These are phyloP conservation scores for Zelleria hepariella DNA, from an alignment of 2,888 invertebrate genomes.

Conservation along the genomic window DNA sequence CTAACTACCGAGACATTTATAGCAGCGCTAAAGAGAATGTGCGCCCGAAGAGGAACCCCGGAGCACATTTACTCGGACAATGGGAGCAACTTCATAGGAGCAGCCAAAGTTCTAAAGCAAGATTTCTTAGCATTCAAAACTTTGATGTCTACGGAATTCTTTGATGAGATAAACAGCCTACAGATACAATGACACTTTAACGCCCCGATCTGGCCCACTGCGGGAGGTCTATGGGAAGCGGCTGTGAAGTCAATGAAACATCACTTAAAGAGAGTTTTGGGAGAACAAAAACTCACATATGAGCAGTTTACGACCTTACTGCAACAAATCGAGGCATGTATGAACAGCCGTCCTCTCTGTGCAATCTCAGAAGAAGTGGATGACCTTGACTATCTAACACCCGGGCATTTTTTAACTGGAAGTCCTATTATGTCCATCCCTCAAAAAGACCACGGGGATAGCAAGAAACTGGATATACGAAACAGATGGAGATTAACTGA, in stretches of 20 bases:
- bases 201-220: conserved; percentile 1
- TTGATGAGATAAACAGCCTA: background rate
- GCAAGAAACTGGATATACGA: too few relatives aligned
- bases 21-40: background rate
- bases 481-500: too few relatives aligned
- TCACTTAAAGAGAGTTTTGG: conserved; percentile 1
- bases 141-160: background rate
- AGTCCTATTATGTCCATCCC: background rate
- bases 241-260: background rate
- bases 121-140: background rate
- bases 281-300: conserved; percentile 1
- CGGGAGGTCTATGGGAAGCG: conserved; percentile 5
- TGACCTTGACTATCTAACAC: conserved; percentile 1
- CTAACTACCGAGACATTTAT: background rate
- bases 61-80: background rate
- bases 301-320: conserved; percentile 6
- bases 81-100: background rate
- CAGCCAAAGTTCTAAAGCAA: conserved; percentile 3
- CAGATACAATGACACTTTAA: conserved; percentile 7
- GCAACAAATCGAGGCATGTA: conserved; percentile 5
- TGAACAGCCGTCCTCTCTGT: conserved; percentile 5
- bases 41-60: background rate
- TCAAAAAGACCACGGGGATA: too few relatives aligned
- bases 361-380: conserved; percentile 4
- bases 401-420: conserved; percentile 5